A percentile compares a stretch with the other conserved stretches of the same genome.
phyloP scores from a whole-genome alignment of 1,140 invertebrate genomes.

The Bombus waltoni region DNA sequence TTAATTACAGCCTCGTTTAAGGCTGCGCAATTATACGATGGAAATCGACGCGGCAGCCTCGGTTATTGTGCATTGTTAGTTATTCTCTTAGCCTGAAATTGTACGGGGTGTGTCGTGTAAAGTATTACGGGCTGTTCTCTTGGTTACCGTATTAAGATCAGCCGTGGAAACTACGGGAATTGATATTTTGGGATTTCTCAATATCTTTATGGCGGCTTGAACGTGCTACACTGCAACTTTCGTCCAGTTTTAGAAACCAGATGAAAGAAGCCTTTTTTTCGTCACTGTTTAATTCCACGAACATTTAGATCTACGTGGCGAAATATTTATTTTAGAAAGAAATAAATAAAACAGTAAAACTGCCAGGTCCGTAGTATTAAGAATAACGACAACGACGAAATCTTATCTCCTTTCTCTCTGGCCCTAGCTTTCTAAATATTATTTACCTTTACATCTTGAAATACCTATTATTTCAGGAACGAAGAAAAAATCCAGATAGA shows the following conservation, averaged over 20 bases:
- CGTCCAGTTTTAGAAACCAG: neutral
- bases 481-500: no score
- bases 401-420: no score
- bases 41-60: conserved; percentile 15
- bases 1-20: neutral
- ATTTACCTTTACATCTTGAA: no score
- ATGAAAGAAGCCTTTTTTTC: neutral
- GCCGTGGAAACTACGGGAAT: neutral
- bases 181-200: neutral
- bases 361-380: no score
- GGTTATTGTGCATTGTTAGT: conserved; percentile 22
- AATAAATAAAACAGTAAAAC: neutral
- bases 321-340: neutral
- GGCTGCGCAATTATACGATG: neutral
- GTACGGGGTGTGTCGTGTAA: neutral
- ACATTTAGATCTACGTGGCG: neutral
- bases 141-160: neutral
- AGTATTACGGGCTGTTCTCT: neutral
- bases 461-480: no score
- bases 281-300: neutral
- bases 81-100: neutral
- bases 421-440: no score
- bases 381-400: no score
- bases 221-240: neutral
- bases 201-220: neutral